Evolutionary conservation across 2,888 invertebrate genomes (phyloP).

Genomic region (Cistogaster globosa): DNA sequence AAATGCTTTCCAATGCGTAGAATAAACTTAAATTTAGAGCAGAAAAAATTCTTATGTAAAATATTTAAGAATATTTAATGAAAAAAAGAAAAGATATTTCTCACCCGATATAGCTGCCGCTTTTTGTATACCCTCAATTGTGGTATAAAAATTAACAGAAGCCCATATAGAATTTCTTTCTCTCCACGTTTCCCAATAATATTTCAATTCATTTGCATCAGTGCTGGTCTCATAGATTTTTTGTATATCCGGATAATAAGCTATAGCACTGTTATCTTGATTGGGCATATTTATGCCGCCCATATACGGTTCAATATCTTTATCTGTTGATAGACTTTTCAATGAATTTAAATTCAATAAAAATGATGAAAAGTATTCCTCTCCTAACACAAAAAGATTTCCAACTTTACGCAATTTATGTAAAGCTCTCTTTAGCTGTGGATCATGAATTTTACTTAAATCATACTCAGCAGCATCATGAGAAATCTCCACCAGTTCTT

Average conservation of each 20-base stretch:
- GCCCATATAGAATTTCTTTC: slow-evolving; percentile 80
- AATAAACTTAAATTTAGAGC: no score
- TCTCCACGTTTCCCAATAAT: slow-evolving; percentile 81
- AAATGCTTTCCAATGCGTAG: no score
- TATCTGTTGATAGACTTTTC: slow-evolving; percentile 80
- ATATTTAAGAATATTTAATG: no score
- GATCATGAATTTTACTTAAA: slow-evolving; percentile 73
- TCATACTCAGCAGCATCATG: slow-evolving; percentile 85
- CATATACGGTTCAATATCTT: slow-evolving; percentile 84
- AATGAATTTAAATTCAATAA: slow-evolving; percentile 78
- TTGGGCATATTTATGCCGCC: slow-evolving; percentile 78
- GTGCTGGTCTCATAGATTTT: slow-evolving; percentile 78
- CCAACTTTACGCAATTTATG: slow-evolving; percentile 77
- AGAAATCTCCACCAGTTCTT: slow-evolving; percentile 80
- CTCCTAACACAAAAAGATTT: slow-evolving; percentile 79
- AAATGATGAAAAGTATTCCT: slow-evolving; percentile 80
- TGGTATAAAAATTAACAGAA: slow-evolving; percentile 78
- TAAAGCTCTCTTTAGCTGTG: slow-evolving; percentile 76
- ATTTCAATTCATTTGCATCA: slow-evolving; percentile 78
- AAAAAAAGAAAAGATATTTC: background rate
- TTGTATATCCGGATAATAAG: slow-evolving; percentile 80
- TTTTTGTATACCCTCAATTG: slow-evolving; percentile 78
- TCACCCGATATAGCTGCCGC: slow-evolving; percentile 78
- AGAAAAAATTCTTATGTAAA: no score
- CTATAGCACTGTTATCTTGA: slow-evolving; percentile 77